These are phyloP conservation scores for Oreotrochilus melanogaster DNA, from an alignment of 2,113 vertebrate genomes.

Conservation along the genomic window DNA sequence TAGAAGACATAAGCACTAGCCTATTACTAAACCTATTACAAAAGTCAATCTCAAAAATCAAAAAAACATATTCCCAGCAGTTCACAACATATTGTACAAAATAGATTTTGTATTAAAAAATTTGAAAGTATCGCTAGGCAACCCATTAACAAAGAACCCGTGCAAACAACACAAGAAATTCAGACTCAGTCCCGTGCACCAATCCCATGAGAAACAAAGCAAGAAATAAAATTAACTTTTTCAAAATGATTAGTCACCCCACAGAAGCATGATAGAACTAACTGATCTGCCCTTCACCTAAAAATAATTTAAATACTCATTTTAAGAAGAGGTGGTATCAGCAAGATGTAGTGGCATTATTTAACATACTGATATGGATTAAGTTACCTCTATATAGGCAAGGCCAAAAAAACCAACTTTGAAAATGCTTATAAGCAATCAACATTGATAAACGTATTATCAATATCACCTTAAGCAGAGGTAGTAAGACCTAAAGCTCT, in stretches of 20 bases:
- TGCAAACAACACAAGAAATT: background rate
- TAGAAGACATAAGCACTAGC: background rate
- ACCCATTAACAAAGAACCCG: background rate
- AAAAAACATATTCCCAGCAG: background rate
- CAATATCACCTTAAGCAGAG: background rate
- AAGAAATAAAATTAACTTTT: background rate
- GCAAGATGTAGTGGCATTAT: background rate
- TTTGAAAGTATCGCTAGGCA: background rate
- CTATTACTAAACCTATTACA: background rate
- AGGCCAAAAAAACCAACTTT: background rate
- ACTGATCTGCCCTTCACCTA: background rate
- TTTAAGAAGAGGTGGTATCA: background rate
- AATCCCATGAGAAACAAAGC: background rate
- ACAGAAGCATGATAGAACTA: background rate
- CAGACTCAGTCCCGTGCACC: background rate
- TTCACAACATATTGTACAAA: background rate
- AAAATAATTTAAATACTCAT: background rate
- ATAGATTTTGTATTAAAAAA: background rate
- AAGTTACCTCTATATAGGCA: background rate
- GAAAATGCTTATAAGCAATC: background rate
- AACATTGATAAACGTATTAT: background rate
- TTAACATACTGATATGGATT: background rate
- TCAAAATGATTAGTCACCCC: background rate
- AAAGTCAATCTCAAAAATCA: background rate
- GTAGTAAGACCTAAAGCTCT: background rate